phyloP scores from a whole-genome alignment of 2,113 vertebrate genomes.

The Corydoras maculifer region DNA sequence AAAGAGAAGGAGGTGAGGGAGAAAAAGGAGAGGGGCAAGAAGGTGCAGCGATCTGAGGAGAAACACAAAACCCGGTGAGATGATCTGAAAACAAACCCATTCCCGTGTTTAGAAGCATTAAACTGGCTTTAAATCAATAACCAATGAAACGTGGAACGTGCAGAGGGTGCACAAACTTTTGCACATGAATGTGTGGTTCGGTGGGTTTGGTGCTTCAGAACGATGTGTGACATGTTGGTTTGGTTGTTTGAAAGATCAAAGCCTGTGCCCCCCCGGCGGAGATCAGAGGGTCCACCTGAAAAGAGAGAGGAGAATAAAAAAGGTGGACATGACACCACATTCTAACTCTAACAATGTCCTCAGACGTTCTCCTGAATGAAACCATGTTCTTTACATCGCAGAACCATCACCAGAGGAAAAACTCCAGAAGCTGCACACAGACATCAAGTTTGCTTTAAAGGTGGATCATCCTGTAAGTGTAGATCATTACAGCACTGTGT shows the following conservation, averaged over 20 bases:
- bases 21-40: constrained; percentile 62
- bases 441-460: constrained; percentile 93
- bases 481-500: too few relatives aligned
- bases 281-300: constrained; percentile 64
- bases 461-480: constrained; percentile 90
- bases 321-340: constrained; percentile 60
- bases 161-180: too few relatives aligned
- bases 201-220: too few relatives aligned
- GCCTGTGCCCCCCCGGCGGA: constrained; percentile 78
- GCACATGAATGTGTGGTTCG: too few relatives aligned
- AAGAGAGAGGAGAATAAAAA: constrained; percentile 87
- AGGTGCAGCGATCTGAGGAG: constrained; percentile 68
- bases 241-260: constrained; percentile 62
- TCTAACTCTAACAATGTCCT: too few relatives aligned
- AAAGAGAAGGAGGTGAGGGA: constrained; percentile 77
- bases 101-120: too few relatives aligned
- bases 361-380: too few relatives aligned
- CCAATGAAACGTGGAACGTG: too few relatives aligned
- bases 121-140: too few relatives aligned
- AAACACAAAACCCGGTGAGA: constrained; percentile 71
- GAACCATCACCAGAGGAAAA: constrained; percentile 86
- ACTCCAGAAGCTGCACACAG: constrained; percentile 92
- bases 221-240: too few relatives aligned
- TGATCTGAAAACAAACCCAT: too few relatives aligned
- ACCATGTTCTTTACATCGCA: constrained; percentile 41